Conservation (phyloP, 2,888 invertebrate genomes). For the Torymus tubicola region DNA sequence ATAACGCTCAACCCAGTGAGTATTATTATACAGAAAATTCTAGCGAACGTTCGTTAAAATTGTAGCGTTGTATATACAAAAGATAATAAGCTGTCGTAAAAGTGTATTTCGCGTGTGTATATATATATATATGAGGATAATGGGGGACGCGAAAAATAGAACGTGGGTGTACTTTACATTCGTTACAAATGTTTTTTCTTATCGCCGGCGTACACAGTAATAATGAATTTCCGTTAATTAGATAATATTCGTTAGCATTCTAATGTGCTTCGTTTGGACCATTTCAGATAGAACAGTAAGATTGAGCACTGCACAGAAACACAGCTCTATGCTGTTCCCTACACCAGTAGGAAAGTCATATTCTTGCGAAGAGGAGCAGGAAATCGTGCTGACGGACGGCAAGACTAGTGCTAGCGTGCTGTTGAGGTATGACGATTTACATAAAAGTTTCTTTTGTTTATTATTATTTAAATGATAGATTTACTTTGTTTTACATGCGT, state of each 20-base stretch:
- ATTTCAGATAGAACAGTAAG: constrained; percentile 77
- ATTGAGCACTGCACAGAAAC: constrained; percentile 79
- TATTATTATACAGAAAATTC: constrained; percentile 7
- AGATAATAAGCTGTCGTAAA: too few species aligned
- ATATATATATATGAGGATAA: neutral
- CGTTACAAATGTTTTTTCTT: too few species aligned
- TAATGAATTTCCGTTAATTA: too few species aligned
- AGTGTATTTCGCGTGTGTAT: too few species aligned
- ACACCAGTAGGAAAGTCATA: constrained; percentile 93
- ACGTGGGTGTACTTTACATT: neutral
- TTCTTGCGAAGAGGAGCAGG: constrained; percentile 84
- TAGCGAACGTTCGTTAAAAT: too few species aligned
- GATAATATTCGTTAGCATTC: too few species aligned
- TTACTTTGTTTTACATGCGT: neutral
- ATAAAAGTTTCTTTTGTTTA: too few species aligned
- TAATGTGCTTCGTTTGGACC: too few species aligned
- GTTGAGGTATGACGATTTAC: constrained; percentile 65
- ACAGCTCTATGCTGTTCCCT: constrained; percentile 84
- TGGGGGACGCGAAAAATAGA: neutral
- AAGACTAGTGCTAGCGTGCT: constrained; percentile 70
- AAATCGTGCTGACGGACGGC: constrained; percentile 78
- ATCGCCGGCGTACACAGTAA: too few species aligned
- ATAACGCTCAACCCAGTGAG: constrained; percentile 77
- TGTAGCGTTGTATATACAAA: too few species aligned
- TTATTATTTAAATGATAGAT: neutral